A percentile compares a stretch with the other conserved stretches of the same genome.
These are phyloP conservation scores for Linyphia triangularis DNA, from an alignment of 2,888 invertebrate genomes.

Conservation along the genomic window DNA sequence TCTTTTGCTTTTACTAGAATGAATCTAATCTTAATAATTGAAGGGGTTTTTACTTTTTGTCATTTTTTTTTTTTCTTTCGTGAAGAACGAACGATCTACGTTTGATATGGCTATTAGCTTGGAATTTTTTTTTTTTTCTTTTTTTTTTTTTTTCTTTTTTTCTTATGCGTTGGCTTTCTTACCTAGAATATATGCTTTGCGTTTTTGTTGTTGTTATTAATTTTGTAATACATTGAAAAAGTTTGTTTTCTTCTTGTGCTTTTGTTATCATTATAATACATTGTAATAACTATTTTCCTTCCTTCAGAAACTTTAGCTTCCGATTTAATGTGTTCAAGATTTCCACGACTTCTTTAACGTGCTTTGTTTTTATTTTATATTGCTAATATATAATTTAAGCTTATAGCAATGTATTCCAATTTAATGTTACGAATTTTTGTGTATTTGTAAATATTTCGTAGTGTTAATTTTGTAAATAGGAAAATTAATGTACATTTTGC, in stretches of 20 bases:
- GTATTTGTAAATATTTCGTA: too few species aligned
- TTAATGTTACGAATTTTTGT: too few species aligned
- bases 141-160: not conserved
- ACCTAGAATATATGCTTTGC: not conserved
- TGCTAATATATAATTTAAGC: too few species aligned
- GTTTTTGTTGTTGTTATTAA: slow-evolving; percentile 20
- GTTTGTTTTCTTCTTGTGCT: not conserved
- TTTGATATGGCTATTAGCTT: slow-evolving; percentile 46
- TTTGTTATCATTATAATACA: slow-evolving; percentile 1
- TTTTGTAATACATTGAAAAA: not conserved
- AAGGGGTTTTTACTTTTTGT: slow-evolving; percentile 33
- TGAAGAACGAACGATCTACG: not conserved
- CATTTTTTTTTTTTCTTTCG: not conserved
- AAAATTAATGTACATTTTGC: too few species aligned
- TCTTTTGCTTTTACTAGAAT: slow-evolving; percentile 5
- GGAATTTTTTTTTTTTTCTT: slow-evolving; percentile 18
- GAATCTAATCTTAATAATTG: slow-evolving; percentile 60
- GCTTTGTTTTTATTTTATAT: too few species aligned
- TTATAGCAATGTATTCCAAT: too few species aligned
- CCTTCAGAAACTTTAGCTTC: too few species aligned
- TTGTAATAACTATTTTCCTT: too few species aligned
- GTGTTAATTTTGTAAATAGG: too few species aligned
- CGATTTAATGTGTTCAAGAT: too few species aligned
- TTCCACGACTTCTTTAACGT: too few species aligned
- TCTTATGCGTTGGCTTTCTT: too few species aligned